A percentile compares a stretch with the other conserved stretches of the same genome.
These are phyloP conservation scores for Poeciliopsis turneri DNA, from an alignment of 2,797 vertebrate genomes.

Conservation along the genomic window DNA sequence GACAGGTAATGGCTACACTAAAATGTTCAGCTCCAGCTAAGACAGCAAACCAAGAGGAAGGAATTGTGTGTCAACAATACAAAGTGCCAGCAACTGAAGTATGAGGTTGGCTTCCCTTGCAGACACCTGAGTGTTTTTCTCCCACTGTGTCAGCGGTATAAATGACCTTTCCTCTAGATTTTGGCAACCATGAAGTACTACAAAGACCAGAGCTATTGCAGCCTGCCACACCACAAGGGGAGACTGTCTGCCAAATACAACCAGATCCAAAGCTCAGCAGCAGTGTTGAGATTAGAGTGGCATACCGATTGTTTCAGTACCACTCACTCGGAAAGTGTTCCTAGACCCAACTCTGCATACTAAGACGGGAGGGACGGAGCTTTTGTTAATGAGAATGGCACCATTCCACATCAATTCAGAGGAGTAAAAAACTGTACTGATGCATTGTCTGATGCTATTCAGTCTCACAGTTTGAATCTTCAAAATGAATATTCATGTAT, in stretches of 20 bases:
- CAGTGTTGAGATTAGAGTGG: constrained; percentile 67
- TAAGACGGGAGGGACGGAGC: constrained; percentile 35
- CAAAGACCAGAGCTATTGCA: constrained; percentile 56
- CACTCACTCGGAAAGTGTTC: constrained; percentile 64
- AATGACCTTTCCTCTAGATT: constrained; percentile 68
- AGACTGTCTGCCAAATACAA: constrained; percentile 58
- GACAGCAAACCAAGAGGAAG: constrained; percentile 34
- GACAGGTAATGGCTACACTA: constrained; percentile 6
- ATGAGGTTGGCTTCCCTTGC: constrained; percentile 43
- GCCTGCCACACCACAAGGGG: constrained; percentile 58
- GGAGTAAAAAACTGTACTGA: constrained; percentile 26
- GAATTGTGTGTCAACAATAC: constrained; percentile 39
- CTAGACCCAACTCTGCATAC: constrained; percentile 56
- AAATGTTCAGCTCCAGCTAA: constrained; percentile 23
- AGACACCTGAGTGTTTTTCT: constrained; percentile 57
- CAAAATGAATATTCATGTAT: neutral
- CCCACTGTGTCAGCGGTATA: constrained; percentile 55
- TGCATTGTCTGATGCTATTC: constrained; percentile 17
- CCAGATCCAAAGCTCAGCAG: constrained; percentile 64
- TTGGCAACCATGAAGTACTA: constrained; percentile 63
- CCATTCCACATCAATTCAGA: constrained; percentile 48
- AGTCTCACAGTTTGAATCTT: constrained; percentile 13
- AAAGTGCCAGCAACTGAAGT: constrained; percentile 40
- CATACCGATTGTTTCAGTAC: constrained; percentile 63
- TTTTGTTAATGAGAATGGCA: constrained; percentile 61